A percentile compares a stretch with the other conserved stretches of the same genome.
Evolutionary conservation across 2,113 vertebrate genomes (phyloP).

Genomic region (Scopus umbretta): DNA sequence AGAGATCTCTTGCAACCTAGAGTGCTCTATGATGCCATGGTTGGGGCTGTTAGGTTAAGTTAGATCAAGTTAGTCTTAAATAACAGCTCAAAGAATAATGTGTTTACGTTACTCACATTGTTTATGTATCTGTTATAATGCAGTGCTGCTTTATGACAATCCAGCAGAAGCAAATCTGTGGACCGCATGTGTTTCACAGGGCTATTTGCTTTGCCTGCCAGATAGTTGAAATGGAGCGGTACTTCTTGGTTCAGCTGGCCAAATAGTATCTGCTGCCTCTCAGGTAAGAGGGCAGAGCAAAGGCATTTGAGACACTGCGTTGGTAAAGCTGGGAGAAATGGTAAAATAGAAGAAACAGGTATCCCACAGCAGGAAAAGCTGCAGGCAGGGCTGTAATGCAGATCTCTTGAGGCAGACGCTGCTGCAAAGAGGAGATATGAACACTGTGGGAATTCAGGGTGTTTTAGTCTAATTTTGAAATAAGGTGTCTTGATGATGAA

Average conservation of each 20-base stretch:
- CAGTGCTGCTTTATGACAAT: not conserved
- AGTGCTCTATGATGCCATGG: rapidly evolving
- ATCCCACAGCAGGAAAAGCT: not conserved
- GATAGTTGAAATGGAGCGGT: not conserved
- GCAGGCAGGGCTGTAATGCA: not conserved
- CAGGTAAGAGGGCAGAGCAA: not conserved
- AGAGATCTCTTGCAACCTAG: not conserved
- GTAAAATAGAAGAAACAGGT: not conserved
- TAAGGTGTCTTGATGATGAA: not conserved
- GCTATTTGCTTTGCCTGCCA: not conserved
- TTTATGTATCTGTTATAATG: not conserved
- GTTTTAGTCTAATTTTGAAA: not conserved
- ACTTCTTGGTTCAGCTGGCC: not conserved
- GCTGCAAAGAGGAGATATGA: not conserved
- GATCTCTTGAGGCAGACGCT: not conserved
- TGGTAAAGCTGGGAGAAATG: not conserved
- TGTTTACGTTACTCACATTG: not conserved
- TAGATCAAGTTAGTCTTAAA: not conserved
- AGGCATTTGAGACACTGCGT: not conserved
- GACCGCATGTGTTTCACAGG: not conserved
- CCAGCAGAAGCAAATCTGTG: not conserved
- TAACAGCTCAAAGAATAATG: not conserved
- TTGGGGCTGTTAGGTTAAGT: not conserved
- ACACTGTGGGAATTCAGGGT: not conserved
- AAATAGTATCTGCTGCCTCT: not conserved